Base-by-base conservation (phyloP, 2,113 vertebrate species). In the Peromyscus californicus region DNA sequence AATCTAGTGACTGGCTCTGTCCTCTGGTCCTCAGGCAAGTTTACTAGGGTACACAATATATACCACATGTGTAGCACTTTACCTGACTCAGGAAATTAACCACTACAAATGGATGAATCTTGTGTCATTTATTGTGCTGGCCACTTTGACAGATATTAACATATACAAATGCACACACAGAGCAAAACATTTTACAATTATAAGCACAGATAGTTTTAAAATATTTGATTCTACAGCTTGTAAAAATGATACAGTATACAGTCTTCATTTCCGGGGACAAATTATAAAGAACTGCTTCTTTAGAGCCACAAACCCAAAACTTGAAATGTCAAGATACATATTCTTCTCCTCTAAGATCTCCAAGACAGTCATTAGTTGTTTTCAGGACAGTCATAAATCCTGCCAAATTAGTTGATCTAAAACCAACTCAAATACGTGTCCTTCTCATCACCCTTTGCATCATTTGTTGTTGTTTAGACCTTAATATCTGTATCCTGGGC, bases 301-400 rank as follows among this genome's bases (percentile, higher is more conserved):
- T 92, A 85, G 82, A 97, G 90, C 94, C 97, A 97, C 98, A 98
- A 98, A 94, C 96, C 97, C 97, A 79, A 33, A 98, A 96, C 95
- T 97, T 96, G 85, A 95, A 98, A 97, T 96, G 88, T 78, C 51
- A 89, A 97, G 93, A 97, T 98, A 89, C 94, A 96, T 97, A 98
- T 97, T 98, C 98, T 75, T 72, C 76, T 95, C 72, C 69, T 97
- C 75, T 86, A 79, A 90, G 87, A 94, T 98, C 21, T 0, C 98
- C 89, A 96, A 97, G 98, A 97, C 82, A 98, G 95, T 95, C 94
- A 95, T 98, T 98, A 97, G 95, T 97, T 94, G 97, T 45, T 90
- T 97, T 97, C 98, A 97, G 67, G 90, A 75, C 83, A 95, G 91
- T 97, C 97, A 97, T 98, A 98, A 98, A 98, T 98, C 97, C 96